A percentile compares a stretch with the other conserved stretches of the same genome.
phyloP scores from a whole-genome alignment of 2,888 invertebrate genomes.

The Drosophila parthenogenetica region DNA sequence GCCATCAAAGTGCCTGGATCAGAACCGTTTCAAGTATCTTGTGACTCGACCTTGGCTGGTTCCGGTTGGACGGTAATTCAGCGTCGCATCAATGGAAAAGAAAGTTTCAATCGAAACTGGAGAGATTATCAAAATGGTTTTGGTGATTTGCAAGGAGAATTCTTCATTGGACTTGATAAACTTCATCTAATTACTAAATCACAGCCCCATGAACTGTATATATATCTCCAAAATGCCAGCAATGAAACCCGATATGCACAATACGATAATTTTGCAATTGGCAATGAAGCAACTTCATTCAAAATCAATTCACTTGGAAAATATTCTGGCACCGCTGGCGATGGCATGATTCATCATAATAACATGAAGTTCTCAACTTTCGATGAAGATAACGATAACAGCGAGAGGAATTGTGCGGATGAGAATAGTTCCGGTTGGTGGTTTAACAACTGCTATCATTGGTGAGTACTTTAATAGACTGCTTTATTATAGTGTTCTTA shows the following conservation, averaged over 20 bases:
- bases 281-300: constrained; percentile 88
- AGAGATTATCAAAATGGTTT: constrained; percentile 89
- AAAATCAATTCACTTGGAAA: constrained; percentile 88
- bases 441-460: constrained; percentile 89
- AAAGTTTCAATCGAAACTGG: constrained; percentile 89
- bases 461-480: constrained; percentile 81
- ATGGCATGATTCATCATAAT: constrained; percentile 88
- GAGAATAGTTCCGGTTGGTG: constrained; percentile 91
- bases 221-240: constrained; percentile 88
- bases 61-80: constrained; percentile 90
- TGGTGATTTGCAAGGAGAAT: constrained; percentile 89
- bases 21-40: constrained; percentile 86
- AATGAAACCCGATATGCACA: constrained; percentile 87
- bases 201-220: constrained; percentile 86
- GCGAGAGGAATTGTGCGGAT: constrained; percentile 86
- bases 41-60: constrained; percentile 85
- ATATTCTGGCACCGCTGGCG: constrained; percentile 88
- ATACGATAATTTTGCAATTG: constrained; percentile 88
- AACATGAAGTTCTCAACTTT: constrained; percentile 89
- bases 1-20: constrained; percentile 31
- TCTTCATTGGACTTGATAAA: constrained; percentile 90
- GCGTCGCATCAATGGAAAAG: constrained; percentile 88
- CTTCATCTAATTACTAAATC: constrained; percentile 85
- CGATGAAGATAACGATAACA: constrained; percentile 88
- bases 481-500: too few relatives aligned